Conservation (phyloP, 2,113 vertebrate species). For the Eidolon helvum region DNA sequence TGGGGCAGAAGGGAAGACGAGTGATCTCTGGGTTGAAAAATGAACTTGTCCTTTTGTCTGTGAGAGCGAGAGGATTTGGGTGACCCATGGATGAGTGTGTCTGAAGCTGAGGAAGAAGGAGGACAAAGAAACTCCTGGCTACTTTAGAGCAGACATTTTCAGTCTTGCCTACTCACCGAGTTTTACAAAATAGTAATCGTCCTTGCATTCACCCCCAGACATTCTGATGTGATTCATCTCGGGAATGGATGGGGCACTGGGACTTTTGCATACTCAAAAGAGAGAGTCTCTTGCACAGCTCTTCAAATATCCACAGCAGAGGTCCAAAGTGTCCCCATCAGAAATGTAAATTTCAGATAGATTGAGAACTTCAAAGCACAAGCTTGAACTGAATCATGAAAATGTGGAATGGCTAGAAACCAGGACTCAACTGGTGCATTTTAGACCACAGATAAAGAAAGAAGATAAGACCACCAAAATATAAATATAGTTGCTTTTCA, state of each 20-base stretch:
- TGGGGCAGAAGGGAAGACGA: fast-evolving
- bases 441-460: neutral
- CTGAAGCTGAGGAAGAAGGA: neutral
- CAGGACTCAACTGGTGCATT: neutral
- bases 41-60: neutral
- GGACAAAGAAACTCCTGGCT: neutral
- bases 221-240: neutral
- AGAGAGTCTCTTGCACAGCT: neutral
- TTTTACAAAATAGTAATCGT: neutral
- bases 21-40: neutral
- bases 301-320: neutral
- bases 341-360: neutral
- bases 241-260: neutral
- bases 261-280: neutral
- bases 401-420: neutral
- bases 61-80: neutral
- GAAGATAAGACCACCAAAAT: neutral
- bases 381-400: neutral
- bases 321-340: neutral
- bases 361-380: neutral
- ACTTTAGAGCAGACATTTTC: neutral
- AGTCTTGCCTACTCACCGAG: neutral
- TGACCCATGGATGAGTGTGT: neutral
- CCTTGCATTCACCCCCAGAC: neutral
- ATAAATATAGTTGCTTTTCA: neutral